Evolutionary conservation across 1,140 invertebrate species (phyloP).

Genomic region (Octopus bimaculoides): DNA sequence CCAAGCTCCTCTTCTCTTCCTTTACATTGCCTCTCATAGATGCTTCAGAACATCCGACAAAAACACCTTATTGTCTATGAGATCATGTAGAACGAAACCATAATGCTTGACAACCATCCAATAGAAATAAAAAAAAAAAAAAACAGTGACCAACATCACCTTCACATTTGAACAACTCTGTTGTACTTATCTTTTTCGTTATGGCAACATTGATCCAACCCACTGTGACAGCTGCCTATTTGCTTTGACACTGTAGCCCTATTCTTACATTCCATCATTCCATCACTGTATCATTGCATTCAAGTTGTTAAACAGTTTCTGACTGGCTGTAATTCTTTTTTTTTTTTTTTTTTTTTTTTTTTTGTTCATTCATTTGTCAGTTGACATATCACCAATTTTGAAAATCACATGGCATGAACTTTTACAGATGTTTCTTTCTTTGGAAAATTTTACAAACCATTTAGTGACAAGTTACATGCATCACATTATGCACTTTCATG

Average conservation of each 20-base stretch:
- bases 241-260: background rate
- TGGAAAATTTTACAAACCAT: too few relatives aligned
- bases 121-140: background rate
- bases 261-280: background rate
- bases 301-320: background rate
- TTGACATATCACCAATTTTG: background rate
- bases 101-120: background rate
- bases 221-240: background rate
- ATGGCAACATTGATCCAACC: too few relatives aligned
- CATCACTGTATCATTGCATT: background rate
- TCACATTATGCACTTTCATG: too few relatives aligned
- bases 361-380: background rate
- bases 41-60: background rate
- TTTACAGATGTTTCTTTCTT: background rate
- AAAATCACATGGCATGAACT: conserved; percentile 7
- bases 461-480: too few relatives aligned
- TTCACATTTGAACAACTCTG: background rate
- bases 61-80: background rate
- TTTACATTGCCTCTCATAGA: too few relatives aligned
- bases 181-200: background rate
- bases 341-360: background rate
- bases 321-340: background rate
- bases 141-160: background rate
- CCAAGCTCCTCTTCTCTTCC: background rate
- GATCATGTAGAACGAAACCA: background rate